A percentile compares a stretch with the other conserved stretches of the same genome.
These are phyloP conservation scores for Sinhomidia bicolor DNA, from an alignment of 2,888 invertebrate genomes.

Conservation along the genomic window DNA sequence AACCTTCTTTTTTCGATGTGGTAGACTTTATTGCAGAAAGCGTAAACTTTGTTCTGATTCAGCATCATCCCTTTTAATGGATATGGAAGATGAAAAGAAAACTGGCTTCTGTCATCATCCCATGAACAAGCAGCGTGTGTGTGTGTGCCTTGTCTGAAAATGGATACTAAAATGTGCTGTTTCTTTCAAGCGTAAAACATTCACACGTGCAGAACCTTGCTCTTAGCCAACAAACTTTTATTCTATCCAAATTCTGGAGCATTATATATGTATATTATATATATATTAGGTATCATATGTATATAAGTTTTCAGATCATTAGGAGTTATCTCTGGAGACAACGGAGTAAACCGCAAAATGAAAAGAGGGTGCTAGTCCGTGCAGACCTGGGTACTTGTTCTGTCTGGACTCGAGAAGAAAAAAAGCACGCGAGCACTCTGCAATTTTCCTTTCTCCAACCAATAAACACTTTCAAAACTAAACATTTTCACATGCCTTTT, in stretches of 20 bases:
- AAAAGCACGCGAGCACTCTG: neutral
- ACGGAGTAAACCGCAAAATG: conserved; percentile 7
- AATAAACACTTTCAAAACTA: neutral
- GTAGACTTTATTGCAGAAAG: neutral
- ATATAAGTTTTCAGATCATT: conserved; percentile 6
- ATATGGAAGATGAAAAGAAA: neutral
- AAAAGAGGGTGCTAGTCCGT: conserved; percentile 34
- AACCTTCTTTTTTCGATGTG: neutral
- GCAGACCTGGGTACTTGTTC: conserved; percentile 3
- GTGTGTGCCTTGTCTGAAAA: too few relatives aligned
- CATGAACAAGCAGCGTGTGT: neutral
- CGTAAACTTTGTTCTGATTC: conserved; percentile 24
- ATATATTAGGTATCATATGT: too few relatives aligned
- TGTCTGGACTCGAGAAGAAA: neutral
- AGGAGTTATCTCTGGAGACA: conserved; percentile 20
- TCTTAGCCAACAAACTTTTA: neutral
- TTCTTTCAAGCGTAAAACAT: conserved; percentile 28
- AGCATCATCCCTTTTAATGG: conserved; percentile 10
- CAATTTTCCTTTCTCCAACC: neutral
- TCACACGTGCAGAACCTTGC: conserved; percentile 30
- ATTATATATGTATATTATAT: neutral
- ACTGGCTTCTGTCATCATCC: conserved; percentile 4
- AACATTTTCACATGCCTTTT: neutral
- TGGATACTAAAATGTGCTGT: neutral
- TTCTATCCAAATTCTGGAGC: neutral